A percentile compares a stretch with the other conserved stretches of the same genome.
These are phyloP conservation scores for Triops longicaudatus DNA, from an alignment of 1,140 invertebrate genomes.

Conservation along the genomic window DNA sequence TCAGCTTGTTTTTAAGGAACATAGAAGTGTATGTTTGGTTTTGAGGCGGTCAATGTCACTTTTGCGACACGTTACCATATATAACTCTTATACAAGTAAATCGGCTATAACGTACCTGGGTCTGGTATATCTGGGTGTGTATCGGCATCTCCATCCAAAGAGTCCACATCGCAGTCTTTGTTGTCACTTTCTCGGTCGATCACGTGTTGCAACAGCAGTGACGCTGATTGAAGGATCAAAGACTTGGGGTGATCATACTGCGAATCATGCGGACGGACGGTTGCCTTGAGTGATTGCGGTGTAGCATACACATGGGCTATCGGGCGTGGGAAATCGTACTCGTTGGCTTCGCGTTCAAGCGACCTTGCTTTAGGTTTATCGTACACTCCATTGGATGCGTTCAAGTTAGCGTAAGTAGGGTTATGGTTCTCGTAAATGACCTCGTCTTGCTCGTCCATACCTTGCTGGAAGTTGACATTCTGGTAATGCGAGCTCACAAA, in stretches of 20 bases:
- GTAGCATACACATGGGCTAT: neutral
- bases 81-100: no score
- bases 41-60: no score
- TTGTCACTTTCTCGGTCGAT: constrained; percentile 15
- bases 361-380: neutral
- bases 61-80: no score
- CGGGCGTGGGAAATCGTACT: neutral
- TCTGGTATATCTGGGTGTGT: neutral
- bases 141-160: constrained; percentile 22
- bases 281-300: neutral
- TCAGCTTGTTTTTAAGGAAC: no score
- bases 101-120: neutral
- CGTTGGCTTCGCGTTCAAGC: neutral
- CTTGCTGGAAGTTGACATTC: neutral
- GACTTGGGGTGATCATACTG: constrained; percentile 25
- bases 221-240: constrained; percentile 23
- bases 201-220: constrained; percentile 17
- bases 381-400: neutral
- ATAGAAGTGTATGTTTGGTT: no score
- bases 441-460: neutral
- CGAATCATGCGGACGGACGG: constrained; percentile 3
- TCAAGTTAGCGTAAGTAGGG: neutral
- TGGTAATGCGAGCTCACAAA: neutral
- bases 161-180: constrained; percentile 23
- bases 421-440: neutral